These are phyloP conservation scores for Cataglyphis livida DNA, from an alignment of 2,888 invertebrate genomes.

Conservation along the genomic window DNA sequence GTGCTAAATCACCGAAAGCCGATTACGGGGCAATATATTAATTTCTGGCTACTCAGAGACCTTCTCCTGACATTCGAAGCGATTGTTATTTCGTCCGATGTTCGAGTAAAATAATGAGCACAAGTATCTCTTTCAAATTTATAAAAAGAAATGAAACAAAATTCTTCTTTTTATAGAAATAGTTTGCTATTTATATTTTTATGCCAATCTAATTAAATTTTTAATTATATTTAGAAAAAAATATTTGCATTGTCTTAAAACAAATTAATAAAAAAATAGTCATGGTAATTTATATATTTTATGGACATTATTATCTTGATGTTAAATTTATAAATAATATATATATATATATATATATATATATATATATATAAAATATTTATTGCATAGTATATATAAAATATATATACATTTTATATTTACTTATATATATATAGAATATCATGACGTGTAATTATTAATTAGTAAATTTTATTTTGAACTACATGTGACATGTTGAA, in stretches of 20 bases:
- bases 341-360: background rate
- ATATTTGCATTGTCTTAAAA: background rate
- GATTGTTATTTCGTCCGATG: constrained; percentile 6
- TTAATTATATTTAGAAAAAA: background rate
- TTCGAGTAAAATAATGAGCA: constrained; percentile 4
- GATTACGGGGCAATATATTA: constrained; percentile 84
- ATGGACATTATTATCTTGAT: background rate
- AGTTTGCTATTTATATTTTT: background rate
- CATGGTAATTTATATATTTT: background rate
- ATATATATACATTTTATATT: background rate
- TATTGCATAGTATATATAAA: background rate
- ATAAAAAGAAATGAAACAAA: background rate
- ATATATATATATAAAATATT: background rate
- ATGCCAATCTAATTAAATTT: background rate
- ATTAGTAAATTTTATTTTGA: constrained; percentile 8
- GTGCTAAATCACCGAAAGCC: constrained; percentile 82
- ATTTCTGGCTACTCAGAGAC: constrained; percentile 77
- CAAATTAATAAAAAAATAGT: background rate
- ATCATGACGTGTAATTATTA: background rate
- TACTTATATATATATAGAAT: background rate
- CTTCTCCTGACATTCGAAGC: constrained; percentile 41
- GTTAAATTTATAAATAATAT: background rate
- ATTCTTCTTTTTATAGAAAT: background rate
- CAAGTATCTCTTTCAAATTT: background rate
- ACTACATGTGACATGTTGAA: constrained; percentile 69